Evolutionary conservation across 1,140 invertebrate species (phyloP).

Genomic region (Bombus turneri): DNA sequence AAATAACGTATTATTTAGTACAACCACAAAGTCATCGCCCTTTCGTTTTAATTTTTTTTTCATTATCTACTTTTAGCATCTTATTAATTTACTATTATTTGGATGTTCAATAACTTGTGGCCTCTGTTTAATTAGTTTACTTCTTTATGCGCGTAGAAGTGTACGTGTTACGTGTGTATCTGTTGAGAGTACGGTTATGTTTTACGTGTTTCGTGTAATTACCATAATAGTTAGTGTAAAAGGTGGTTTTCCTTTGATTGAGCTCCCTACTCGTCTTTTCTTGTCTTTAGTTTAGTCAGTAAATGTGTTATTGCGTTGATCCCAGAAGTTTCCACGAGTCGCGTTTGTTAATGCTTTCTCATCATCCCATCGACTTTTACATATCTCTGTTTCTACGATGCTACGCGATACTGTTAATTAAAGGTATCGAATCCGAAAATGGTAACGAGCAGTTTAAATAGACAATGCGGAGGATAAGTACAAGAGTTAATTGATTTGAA

Average conservation of each 20-base stretch:
- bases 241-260: conserved; percentile 73
- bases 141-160: conserved; percentile 53
- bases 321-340: conserved; percentile 75
- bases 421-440: conserved; percentile 30
- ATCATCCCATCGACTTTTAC: conserved; percentile 40
- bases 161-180: conserved; percentile 45
- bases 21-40: conserved; percentile 58
- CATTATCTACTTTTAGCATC: conserved; percentile 57
- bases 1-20: conserved; percentile 68
- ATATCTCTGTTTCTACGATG: conserved; percentile 37
- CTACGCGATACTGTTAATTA: conserved; percentile 33
- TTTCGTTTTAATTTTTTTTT: conserved; percentile 27
- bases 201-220: conserved; percentile 55
- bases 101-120: conserved; percentile 72
- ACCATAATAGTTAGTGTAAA: conserved; percentile 63
- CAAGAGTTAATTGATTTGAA: conserved; percentile 34
- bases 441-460: conserved; percentile 35
- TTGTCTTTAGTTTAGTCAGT: conserved; percentile 61
- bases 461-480: conserved; percentile 34
- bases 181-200: conserved; percentile 50
- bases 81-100: conserved; percentile 73
- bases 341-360: conserved; percentile 63
- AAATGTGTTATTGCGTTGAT: conserved; percentile 73
- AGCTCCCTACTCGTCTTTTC: conserved; percentile 71
- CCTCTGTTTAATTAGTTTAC: conserved; percentile 60